Evolutionary conservation across 2,888 invertebrate genomes (phyloP).

Genomic region (Chrysomela aeneicollis): DNA sequence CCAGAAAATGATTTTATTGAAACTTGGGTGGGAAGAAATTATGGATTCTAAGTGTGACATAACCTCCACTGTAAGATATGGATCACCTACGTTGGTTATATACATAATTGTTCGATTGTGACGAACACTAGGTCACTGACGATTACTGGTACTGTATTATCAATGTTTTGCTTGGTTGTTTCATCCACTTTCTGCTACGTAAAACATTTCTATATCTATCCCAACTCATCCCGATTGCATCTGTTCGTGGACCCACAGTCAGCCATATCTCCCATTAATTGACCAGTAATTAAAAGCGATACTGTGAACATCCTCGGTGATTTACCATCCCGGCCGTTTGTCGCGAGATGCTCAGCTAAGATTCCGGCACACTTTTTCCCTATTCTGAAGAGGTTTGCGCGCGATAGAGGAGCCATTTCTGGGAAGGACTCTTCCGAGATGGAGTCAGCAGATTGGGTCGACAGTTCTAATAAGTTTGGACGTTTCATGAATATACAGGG

Average conservation of each 20-base stretch:
- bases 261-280: slow-evolving; percentile 56
- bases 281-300: slow-evolving; percentile 57
- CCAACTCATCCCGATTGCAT: slow-evolving; percentile 35
- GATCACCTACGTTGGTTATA: no score
- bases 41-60: no score
- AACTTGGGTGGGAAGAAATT: no score
- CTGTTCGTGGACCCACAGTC: slow-evolving; percentile 38
- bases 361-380: slow-evolving; percentile 38
- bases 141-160: no score
- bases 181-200: background rate
- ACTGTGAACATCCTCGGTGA: slow-evolving; percentile 41
- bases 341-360: slow-evolving; percentile 46
- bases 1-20: no score
- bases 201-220: slow-evolving; percentile 4
- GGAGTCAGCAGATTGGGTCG: slow-evolving; percentile 40
- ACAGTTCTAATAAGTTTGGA: slow-evolving; percentile 45
- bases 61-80: no score
- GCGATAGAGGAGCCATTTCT: slow-evolving; percentile 34
- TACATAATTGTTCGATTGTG: no score
- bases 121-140: no score
- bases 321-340: slow-evolving; percentile 43
- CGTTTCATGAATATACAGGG: no score
- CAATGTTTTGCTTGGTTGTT: no score
- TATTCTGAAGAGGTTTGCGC: slow-evolving; percentile 36
- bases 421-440: slow-evolving; percentile 40